Evolutionary conservation across 1,140 invertebrate species (phyloP).

Genomic region (Calephelis virginiensis): DNA sequence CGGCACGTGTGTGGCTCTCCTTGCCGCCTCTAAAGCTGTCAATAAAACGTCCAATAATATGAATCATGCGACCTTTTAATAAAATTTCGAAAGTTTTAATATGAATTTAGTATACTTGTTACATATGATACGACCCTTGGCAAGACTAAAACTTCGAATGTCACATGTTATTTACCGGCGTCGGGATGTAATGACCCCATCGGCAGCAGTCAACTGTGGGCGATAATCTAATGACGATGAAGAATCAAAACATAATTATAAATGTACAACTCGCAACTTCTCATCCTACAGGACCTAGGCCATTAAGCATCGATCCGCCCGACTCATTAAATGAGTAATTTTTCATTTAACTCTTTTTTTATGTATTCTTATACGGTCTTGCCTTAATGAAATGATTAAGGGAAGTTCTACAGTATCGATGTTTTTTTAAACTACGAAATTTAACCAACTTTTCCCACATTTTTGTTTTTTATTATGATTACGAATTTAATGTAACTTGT

Average conservation of each 20-base stretch:
- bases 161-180: too few species aligned
- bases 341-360: conserved; percentile 60
- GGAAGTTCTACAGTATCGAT: conserved; percentile 37
- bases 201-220: too few species aligned
- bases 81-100: conserved; percentile 64
- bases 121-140: too few species aligned
- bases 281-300: conserved; percentile 48
- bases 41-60: conserved; percentile 59
- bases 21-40: conserved; percentile 65
- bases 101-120: conserved; percentile 44
- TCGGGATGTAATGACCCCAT: too few species aligned
- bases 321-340: conserved; percentile 56
- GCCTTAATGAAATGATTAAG: conserved; percentile 63
- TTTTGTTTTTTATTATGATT: too few species aligned
- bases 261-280: not conserved
- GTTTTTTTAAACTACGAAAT: not conserved
- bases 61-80: conserved; percentile 63
- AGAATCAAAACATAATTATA: conserved; percentile 5
- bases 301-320: conserved; percentile 43
- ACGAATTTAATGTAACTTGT: too few species aligned
- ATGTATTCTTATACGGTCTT: conserved; percentile 27
- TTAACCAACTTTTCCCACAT: too few species aligned
- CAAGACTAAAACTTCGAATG: too few species aligned
- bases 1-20: conserved; percentile 69
- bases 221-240: not conserved